These are phyloP conservation scores for Psittacula cyanocephala DNA, from an alignment of 2,113 vertebrate genomes.

Conservation along the genomic window DNA sequence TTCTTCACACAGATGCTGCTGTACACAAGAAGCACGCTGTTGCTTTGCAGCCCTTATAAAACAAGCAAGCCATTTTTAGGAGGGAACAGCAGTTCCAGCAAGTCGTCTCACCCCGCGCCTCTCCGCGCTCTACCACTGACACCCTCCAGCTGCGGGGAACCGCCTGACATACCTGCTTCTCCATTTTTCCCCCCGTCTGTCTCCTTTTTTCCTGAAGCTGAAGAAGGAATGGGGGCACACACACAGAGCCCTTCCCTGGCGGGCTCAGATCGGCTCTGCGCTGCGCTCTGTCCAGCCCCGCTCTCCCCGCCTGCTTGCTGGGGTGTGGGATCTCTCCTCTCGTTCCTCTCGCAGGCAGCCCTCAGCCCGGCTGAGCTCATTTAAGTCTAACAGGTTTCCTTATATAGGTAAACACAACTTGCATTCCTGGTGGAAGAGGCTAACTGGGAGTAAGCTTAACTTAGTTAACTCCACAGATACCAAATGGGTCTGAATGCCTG, in stretches of 20 bases:
- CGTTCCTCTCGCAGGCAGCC: conserved; percentile 37
- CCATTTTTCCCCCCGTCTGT: conserved; percentile 42
- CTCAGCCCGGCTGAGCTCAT: conserved; percentile 53
- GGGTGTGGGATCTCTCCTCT: conserved; percentile 37
- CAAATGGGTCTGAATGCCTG: background rate
- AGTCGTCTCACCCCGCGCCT: background rate
- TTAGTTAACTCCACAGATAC: conserved; percentile 73
- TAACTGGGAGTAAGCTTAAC: conserved; percentile 54
- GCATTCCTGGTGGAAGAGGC: conserved; percentile 69
- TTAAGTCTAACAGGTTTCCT: conserved; percentile 75
- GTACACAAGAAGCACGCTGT: background rate
- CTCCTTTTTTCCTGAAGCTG: background rate
- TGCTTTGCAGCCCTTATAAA: background rate
- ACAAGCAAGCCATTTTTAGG: background rate
- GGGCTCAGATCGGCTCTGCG: background rate
- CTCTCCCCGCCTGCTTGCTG: conserved; percentile 17
- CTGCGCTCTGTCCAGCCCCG: conserved; percentile 55
- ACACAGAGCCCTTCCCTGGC: background rate
- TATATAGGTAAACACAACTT: conserved; percentile 80
- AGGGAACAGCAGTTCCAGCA: background rate
- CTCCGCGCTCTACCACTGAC: background rate
- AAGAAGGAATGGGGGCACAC: background rate
- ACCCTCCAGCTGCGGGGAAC: background rate
- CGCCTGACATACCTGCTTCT: conserved; percentile 66
- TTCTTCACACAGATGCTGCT: background rate